Evolutionary conservation across 2,888 invertebrate genomes (phyloP).

Genomic region (Tetrapedia diversipes): DNA sequence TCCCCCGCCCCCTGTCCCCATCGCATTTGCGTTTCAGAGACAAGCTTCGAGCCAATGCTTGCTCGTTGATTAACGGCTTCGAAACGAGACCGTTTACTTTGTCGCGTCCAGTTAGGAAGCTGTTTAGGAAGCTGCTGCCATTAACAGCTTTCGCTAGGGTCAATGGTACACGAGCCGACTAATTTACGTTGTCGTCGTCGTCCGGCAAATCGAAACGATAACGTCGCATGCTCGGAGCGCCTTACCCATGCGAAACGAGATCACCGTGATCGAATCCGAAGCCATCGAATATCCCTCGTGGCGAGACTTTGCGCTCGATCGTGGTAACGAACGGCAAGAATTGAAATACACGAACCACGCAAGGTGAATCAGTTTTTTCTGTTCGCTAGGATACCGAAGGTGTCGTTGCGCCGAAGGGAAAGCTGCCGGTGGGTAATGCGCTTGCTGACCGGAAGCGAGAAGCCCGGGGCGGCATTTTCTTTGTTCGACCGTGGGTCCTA

Average conservation of each 20-base stretch:
- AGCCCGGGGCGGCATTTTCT: constrained; percentile 50
- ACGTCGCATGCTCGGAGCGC: no score
- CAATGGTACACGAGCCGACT: no score
- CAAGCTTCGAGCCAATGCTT: not conserved
- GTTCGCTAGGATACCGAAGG: constrained; percentile 29
- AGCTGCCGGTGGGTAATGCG: constrained; percentile 56
- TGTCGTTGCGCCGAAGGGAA: constrained; percentile 24
- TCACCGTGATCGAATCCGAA: not conserved
- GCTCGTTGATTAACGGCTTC: not conserved
- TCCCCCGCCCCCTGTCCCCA: no score
- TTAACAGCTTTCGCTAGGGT: no score
- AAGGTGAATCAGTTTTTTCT: not conserved
- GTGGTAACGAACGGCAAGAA: no score
- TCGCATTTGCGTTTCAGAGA: not conserved
- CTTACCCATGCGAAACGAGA: not conserved
- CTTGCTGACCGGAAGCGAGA: constrained; percentile 52
- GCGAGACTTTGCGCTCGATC: no score
- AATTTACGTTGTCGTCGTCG: no score
- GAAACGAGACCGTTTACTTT: not conserved
- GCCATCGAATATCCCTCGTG: no score
- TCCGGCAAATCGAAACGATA: no score
- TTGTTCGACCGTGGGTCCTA: not conserved
- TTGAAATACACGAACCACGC: not conserved
- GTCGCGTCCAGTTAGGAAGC: not conserved
- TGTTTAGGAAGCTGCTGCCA: no score